Evolutionary conservation across 2,113 vertebrate genomes (phyloP), one percentile per base, ranked within the genome.

Genomic region (Bothrops jararaca): DNA sequence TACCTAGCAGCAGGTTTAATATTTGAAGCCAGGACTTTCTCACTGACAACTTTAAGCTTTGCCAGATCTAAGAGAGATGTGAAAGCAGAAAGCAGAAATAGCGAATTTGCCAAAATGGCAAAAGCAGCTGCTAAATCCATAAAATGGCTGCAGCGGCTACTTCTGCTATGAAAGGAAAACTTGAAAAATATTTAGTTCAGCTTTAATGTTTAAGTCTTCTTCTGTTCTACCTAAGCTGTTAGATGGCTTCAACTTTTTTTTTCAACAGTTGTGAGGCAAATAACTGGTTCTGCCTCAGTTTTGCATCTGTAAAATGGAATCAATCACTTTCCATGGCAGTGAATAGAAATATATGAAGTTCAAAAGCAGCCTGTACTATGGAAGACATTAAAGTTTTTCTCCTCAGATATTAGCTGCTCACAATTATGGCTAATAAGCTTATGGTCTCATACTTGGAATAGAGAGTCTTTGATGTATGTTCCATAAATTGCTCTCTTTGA

Each of bases 401-500:
- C 85, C 80, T 90, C n/a, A 56, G 69, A 39, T 86, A 90, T 90
- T 86, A 86, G 92, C 45, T n/a, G 88, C 92, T 93, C 80, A 60
- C 80, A 93, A 93, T 93, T 93, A 93, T 93, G 48, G 88, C 45
- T 90, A 93, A 93, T 86, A 93, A 93, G 89, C 89, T 86, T 90
- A 90, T 26, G 56, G 74, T 64, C 74, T 86, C 48, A 93, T 93
- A 93, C 50, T 60, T 53, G 74, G 80, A 18, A 93, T 50, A 42
- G 74, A 53, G 80, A 64, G 89, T 13, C 92, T 93, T 93, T 93
- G 92, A 93, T 93, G 92, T 93, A 86, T 60, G 60, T 93, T 90
- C 60, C 56, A 86, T 93, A 93, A 93, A 93, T 90, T 90, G 92
- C 23, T 93, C 92, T 90, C 92, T 93, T 93, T 93, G 92, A 93